Base-by-base conservation (phyloP, 2,888 invertebrate genomes). In the Ophioninae sp. region DNA sequence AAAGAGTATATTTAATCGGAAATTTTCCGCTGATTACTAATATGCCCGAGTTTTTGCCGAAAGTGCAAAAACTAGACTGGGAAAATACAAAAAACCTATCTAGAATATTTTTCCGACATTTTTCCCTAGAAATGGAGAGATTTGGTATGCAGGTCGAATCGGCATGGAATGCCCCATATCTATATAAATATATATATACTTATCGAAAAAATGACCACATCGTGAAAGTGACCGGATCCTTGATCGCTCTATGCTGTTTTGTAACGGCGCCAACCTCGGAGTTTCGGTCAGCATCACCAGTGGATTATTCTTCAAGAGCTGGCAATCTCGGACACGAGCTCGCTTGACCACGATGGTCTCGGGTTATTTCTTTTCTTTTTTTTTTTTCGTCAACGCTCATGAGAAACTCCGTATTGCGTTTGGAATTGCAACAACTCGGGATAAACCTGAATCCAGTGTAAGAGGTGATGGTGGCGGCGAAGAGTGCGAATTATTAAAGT, bases 381-480 rank as follows among this genome's bases (percentile, higher is more conserved):
- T 51, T 69, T 58, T 82, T 76, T 63, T 65, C 61, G 67, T 63
- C 30, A 79, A 79, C 56, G 23, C 71, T 51, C 79, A 65, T 75
- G 79, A 63, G 75, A 83, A 74, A 74, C 44, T 78, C 71, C 56
- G 58, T 22, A 37, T 68, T 44, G 56, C 23, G 51, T 17, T 37
- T 65, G 65, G 51, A 41, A 77, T 69, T n/a, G 44, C n/a, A 20
- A 44, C n/a, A 20, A 37, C 22, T 17, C 51, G n/a, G 51, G 51
- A 76, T 30, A 67, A 69, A 63, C 51, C 69, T 71, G 58, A 79
- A 72, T 71, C 17, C 23, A 39, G 5, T 30, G 37, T 37, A 65
- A 61, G 68, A 41, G 23, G 61, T 44, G 22, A 51, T 77, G 69
- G 61, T 30, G n/a, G 64, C 22, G 64, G 37, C 1, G 71, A 0